Conservation (phyloP, 2,888 invertebrate species). For the Drosophila anomalata region DNA sequence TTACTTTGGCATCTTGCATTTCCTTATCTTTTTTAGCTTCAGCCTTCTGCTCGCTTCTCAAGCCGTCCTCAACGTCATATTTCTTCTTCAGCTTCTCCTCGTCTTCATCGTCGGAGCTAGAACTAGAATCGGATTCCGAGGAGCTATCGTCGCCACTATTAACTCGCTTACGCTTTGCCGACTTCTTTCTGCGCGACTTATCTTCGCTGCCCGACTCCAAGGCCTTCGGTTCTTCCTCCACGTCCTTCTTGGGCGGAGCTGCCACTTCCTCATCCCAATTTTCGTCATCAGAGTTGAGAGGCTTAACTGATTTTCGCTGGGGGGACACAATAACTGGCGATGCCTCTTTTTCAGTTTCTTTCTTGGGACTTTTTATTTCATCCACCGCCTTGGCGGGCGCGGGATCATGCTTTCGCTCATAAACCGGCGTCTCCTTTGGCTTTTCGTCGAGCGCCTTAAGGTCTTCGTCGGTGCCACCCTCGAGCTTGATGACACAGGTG, state of each 20-base stretch:
- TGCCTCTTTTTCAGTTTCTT: conserved; percentile 56
- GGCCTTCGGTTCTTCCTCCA: conserved; percentile 47
- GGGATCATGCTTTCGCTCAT: conserved; percentile 70
- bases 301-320: conserved; percentile 42
- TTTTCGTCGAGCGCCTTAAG: conserved; percentile 92
- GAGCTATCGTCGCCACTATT: conserved; percentile 75
- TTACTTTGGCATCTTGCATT: conserved; percentile 29
- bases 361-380: conserved; percentile 76
- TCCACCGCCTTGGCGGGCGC: conserved; percentile 21
- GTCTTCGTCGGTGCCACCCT: conserved; percentile 96
- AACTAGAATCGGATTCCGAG: conserved; percentile 73
- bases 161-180: conserved; percentile 73
- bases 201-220: conserved; percentile 4
- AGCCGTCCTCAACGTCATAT: conserved; percentile 74
- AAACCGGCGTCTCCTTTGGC: conserved; percentile 75
- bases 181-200: conserved; percentile 50
- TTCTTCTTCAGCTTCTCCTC: conserved; percentile 83
- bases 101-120: conserved; percentile 80
- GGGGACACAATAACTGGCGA: conserved; percentile 76
- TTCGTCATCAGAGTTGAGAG: conserved; percentile 75
- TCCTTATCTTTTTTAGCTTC: conserved; percentile 54
- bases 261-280: conserved; percentile 75
- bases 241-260: conserved; percentile 30
- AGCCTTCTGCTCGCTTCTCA: conserved; percentile 67
- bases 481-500: conserved; percentile 97